Percentiles rank a stretch among this genome's conserved stretches.
Conservation (phyloP, 1,140 invertebrate genomes). For the Leptopilina clavipes region DNA sequence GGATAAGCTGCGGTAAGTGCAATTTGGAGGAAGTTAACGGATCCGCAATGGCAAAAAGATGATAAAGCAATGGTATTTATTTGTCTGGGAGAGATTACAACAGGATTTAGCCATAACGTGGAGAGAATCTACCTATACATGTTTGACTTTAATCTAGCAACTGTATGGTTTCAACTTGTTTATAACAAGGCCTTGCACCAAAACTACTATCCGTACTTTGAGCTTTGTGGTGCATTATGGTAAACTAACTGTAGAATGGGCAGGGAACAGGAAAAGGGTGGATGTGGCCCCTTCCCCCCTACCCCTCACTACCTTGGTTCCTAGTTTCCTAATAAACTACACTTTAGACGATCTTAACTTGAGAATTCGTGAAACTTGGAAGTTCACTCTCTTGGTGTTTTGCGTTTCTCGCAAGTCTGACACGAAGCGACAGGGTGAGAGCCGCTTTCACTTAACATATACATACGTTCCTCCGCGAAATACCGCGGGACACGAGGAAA, state of each 20-base stretch:
- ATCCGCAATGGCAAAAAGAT: too few species aligned
- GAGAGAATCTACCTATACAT: neutral
- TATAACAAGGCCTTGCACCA: neutral
- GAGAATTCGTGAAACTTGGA: slow-evolving; percentile 8
- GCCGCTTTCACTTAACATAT: slow-evolving; percentile 14
- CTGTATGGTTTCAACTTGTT: slow-evolving; percentile 16
- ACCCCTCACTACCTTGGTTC: neutral
- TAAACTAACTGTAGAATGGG: slow-evolving; percentile 11
- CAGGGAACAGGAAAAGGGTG: slow-evolving; percentile 10
- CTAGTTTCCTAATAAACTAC: slow-evolving; percentile 14
- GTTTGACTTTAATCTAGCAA: slow-evolving; percentile 3
- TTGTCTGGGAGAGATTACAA: too few species aligned
- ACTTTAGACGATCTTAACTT: neutral
- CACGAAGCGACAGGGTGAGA: slow-evolving; percentile 7
- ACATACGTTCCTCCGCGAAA: neutral
- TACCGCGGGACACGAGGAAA: neutral
- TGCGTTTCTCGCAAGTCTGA: neutral
- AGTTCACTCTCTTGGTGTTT: slow-evolving; percentile 14
- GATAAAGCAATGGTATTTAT: too few species aligned
- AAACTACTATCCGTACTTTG: slow-evolving; percentile 7
- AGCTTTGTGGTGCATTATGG: slow-evolving; percentile 22
- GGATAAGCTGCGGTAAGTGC: too few species aligned
- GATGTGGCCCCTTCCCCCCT: neutral
- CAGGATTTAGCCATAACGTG: too few species aligned
- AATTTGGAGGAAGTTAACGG: too few species aligned